These are phyloP conservation scores for Neosilurus hyrtlii DNA, from an alignment of 2,797 vertebrate species.

Conservation along the genomic window DNA sequence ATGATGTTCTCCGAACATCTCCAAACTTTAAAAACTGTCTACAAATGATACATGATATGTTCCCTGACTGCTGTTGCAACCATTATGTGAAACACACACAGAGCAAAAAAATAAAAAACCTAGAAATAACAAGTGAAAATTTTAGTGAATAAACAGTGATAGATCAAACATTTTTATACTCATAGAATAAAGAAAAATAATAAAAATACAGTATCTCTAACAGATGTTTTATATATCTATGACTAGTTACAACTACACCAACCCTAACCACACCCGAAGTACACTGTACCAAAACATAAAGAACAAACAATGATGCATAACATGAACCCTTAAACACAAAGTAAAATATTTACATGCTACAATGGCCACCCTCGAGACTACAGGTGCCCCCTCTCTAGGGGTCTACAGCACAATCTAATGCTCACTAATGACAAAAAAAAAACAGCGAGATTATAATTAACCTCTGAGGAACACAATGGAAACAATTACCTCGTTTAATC, in stretches of 20 bases:
- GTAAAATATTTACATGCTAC: constrained; percentile 39
- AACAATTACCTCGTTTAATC: constrained; percentile 48
- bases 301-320: constrained; percentile 13
- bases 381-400: constrained; percentile 18
- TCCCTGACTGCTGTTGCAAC: too few species aligned
- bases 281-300: constrained; percentile 21
- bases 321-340: neutral
- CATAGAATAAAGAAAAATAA: neutral
- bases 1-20: too few species aligned
- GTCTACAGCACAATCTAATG: constrained; percentile 20
- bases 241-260: neutral
- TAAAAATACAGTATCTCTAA: neutral
- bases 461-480: constrained; percentile 43
- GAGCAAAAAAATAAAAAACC: neutral
- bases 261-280: neutral
- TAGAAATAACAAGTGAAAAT: neutral
- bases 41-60: neutral
- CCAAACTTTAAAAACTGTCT: neutral
- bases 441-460: constrained; percentile 47
- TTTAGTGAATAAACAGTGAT: neutral
- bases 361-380: constrained; percentile 11
- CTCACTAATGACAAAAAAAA: constrained; percentile 47
- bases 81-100: neutral
- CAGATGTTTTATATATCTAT: neutral
- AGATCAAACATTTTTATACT: neutral